A percentile compares a stretch with the other conserved stretches of the same genome.
Evolutionary conservation across 2,888 invertebrate genomes (phyloP).

Genomic region (Epinotia ramella): DNA sequence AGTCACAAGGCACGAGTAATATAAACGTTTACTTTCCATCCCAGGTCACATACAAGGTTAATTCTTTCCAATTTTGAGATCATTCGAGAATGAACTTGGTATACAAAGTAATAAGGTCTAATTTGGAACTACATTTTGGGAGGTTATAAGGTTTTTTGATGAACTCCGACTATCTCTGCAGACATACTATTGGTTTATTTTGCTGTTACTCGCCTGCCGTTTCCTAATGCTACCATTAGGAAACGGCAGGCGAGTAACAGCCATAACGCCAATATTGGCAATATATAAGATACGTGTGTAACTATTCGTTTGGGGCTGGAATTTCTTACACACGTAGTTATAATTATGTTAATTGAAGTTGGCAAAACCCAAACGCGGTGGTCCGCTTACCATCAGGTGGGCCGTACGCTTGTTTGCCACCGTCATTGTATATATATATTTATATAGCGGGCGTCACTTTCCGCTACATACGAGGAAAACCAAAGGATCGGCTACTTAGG

Average conservation of each 20-base stretch:
- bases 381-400: too few species aligned
- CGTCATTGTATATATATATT: too few species aligned
- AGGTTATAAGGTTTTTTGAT: too few species aligned
- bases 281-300: conserved; percentile 1
- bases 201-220: background rate
- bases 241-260: background rate
- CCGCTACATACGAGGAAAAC: too few species aligned
- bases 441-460: too few species aligned
- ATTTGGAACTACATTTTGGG: background rate
- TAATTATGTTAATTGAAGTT: background rate
- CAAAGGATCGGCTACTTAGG: too few species aligned
- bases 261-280: conserved; percentile 8
- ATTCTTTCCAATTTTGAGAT: background rate
- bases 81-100: background rate
- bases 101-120: background rate
- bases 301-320: too few species aligned
- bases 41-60: background rate
- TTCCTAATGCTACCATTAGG: background rate
- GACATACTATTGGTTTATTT: conserved; percentile 7
- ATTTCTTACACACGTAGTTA: too few species aligned
- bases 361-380: too few species aligned
- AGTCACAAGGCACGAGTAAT: background rate
- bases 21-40: conserved; percentile 2
- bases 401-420: too few species aligned
- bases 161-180: background rate